Conservation (phyloP, 2,888 invertebrate species). For the Pristionchus exspectatus region DNA sequence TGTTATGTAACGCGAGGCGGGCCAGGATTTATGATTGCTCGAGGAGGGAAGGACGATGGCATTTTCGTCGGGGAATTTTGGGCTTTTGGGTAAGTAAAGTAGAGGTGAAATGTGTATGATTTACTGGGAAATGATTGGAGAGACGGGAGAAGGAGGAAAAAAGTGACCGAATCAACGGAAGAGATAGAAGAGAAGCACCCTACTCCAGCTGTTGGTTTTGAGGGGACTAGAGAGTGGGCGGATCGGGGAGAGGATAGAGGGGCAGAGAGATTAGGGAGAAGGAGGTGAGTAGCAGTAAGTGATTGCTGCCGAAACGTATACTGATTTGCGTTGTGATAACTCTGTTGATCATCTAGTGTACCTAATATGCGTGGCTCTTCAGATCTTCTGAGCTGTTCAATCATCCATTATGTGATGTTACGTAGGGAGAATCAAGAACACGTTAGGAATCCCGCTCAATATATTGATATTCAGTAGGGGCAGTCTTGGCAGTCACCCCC, state of each 20-base stretch:
- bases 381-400: too few species aligned
- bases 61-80: neutral
- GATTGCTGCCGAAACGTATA: neutral
- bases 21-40: neutral
- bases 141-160: neutral
- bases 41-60: neutral
- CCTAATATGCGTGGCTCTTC: too few species aligned
- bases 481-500: too few species aligned
- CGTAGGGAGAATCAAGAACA: too few species aligned
- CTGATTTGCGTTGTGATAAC: too few species aligned
- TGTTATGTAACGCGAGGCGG: conserved; percentile 29
- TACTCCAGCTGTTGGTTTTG: conserved; percentile 34
- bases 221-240: neutral
- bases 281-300: conserved; percentile 15
- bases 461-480: too few species aligned
- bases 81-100: neutral
- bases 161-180: conserved; percentile 43
- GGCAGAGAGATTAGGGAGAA: conserved; percentile 30
- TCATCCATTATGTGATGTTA: too few species aligned
- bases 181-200: neutral
- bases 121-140: neutral
- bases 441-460: too few species aligned
- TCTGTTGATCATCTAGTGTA: too few species aligned
- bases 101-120: conserved; percentile 15
- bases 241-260: neutral